Base-by-base conservation (phyloP, 2,888 invertebrate species). In the Calephelis perditalis region DNA sequence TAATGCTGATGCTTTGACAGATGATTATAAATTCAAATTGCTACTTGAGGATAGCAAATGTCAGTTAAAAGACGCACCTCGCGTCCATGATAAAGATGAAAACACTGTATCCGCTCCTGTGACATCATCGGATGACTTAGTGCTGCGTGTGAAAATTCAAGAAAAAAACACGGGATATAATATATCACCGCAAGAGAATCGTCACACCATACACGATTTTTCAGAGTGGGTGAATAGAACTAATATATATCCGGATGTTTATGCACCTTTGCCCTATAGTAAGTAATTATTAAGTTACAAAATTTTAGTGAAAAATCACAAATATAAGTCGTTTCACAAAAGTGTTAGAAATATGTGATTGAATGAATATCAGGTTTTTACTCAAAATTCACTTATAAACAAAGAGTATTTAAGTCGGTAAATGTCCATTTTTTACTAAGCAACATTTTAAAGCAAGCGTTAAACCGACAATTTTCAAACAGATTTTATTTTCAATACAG, bases 211-310 rank as follows among this genome's bases (percentile, higher is more conserved):
- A 56, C 84, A 86, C 63, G 87, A 88, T 55, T 74, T 81, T 63
- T 73, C 78, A 11, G 82, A 86, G 63, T 89, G 89, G 89, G 81
- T 73, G 61, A 89, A 88, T 69, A 83, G 90, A 71, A 84, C 87
- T 45, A 78, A 92, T 69, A 92, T 92, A 77, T 92, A 94, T 82
- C 94, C 95, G 65, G 92, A 94, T 78, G 92, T 96, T 70, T 95
- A 95, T 80, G 95, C 94, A 67, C 95, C 95, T 69, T 91, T 93
- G 70, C 94, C 95, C 63, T 95, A 95, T 86, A 95, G 95, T 95
- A 92, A 94, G 95, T 95, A 60, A 7, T 57, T 43, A 26, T 37
- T 9, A 11, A 35, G 11, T 6, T 26, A 26, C 26, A 26, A 3
- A 26, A 2, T 2, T 26, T 26, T 2, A 26, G 3, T 26, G 26